Evolutionary conservation across 2,113 vertebrate species (phyloP).

Genomic region (Podarcis muralis): DNA sequence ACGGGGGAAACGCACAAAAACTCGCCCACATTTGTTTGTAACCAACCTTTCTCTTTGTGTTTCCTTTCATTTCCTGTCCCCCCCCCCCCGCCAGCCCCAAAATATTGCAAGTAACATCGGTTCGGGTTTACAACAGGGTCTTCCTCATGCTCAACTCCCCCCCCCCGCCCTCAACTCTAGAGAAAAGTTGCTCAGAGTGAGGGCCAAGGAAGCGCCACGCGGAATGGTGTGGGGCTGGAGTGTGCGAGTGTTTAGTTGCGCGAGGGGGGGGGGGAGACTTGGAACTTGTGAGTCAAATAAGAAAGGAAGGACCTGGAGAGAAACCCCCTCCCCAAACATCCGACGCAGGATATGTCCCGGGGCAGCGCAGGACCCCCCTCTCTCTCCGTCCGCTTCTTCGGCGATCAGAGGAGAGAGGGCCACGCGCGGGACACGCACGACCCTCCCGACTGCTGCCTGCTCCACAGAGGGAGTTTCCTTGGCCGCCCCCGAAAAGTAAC

Average conservation of each 20-base stretch:
- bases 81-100: conserved; percentile 26
- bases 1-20: background rate
- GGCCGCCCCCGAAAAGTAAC: background rate
- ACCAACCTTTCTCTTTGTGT: conserved; percentile 68
- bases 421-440: conserved; percentile 17
- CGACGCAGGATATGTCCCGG: conserved; percentile 50
- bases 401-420: conserved; percentile 15
- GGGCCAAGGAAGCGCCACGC: conserved; percentile 46
- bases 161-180: conserved; percentile 3
- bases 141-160: conserved; percentile 31
- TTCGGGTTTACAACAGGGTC: conserved; percentile 62
- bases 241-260: background rate
- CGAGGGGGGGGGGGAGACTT: background rate
- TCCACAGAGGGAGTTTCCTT: conserved; percentile 62
- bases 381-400: background rate
- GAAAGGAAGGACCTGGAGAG: conserved; percentile 47
- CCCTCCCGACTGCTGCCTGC: background rate
- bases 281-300: conserved; percentile 29
- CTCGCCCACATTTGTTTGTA: conserved; percentile 71
- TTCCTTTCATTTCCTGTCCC: conserved; percentile 8
- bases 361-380: conserved; percentile 28
- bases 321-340: conserved; percentile 45
- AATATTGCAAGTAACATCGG: conserved; percentile 46
- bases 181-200: conserved; percentile 75
- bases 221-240: conserved; percentile 20